phyloP scores from a whole-genome alignment of 1,140 invertebrate species.

The Brachystomella parvula region DNA sequence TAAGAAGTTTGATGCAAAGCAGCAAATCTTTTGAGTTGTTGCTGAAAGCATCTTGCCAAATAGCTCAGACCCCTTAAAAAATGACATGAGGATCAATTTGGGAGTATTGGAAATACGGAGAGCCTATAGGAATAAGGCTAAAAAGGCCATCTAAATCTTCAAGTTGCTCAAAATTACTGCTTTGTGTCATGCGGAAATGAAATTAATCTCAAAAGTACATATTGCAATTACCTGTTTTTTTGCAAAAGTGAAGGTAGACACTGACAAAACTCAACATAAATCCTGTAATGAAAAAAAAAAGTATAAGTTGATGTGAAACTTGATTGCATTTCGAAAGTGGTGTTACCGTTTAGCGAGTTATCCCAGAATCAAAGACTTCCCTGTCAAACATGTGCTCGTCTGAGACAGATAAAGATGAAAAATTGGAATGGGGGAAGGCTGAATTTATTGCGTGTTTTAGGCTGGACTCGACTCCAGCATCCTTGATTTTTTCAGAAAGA shows the following conservation, averaged over 20 bases:
- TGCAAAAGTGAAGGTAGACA: background rate
- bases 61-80: background rate
- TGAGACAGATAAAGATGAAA: too few relatives aligned
- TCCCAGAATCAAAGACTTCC: too few relatives aligned
- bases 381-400: too few relatives aligned
- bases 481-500: too few relatives aligned
- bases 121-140: background rate
- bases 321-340: too few relatives aligned
- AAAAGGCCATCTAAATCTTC: background rate
- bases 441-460: too few relatives aligned
- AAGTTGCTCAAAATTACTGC: background rate
- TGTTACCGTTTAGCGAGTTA: too few relatives aligned
- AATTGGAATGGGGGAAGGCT: too few relatives aligned
- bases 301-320: too few relatives aligned
- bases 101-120: background rate
- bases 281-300: too few relatives aligned
- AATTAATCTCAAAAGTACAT: background rate
- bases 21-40: conserved; percentile 21
- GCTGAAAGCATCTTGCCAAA: background rate
- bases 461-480: too few relatives aligned
- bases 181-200: background rate
- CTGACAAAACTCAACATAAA: too few relatives aligned
- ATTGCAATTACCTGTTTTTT: background rate
- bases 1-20: conserved; percentile 16
- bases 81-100: background rate